phyloP scores from a whole-genome alignment of 2,797 vertebrate species.

The Pelodytes ibericus region DNA sequence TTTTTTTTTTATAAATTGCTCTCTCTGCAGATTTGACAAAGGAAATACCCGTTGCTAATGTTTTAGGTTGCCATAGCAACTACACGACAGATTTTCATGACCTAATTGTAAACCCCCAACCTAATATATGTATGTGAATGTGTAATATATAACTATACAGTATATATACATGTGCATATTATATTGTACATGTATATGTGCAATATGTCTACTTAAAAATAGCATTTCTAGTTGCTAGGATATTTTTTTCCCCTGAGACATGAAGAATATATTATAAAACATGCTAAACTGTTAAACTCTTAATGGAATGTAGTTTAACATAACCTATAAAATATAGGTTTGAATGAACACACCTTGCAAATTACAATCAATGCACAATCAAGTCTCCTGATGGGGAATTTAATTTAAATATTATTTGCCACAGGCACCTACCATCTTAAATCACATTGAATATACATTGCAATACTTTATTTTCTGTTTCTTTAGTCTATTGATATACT shows the following conservation, averaged over 20 bases:
- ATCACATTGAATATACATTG: slow-evolving; percentile 57
- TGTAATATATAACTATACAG: too few species aligned
- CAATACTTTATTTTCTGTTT: slow-evolving; percentile 39
- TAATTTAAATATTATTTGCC: slow-evolving; percentile 57
- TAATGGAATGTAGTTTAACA: background rate
- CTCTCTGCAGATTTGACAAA: slow-evolving; percentile 19
- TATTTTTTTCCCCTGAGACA: background rate
- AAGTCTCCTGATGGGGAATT: slow-evolving; percentile 62
- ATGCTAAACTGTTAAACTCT: background rate
- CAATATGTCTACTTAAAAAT: background rate
- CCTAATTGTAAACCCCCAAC: slow-evolving; percentile 25
- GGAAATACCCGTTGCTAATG: slow-evolving; percentile 38
- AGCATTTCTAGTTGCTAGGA: slow-evolving; percentile 25
- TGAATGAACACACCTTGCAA: background rate
- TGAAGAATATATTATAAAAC: too few species aligned
- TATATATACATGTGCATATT: too few species aligned
- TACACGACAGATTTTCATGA: slow-evolving; percentile 15
- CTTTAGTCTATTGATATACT: slow-evolving; percentile 44
- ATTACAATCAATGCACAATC: slow-evolving; percentile 13
- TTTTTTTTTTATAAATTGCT: slow-evolving; percentile 12
- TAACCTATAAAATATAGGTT: slow-evolving; percentile 1
- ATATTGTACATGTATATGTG: too few species aligned
- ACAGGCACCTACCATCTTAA: slow-evolving; percentile 56
- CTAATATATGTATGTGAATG: background rate
- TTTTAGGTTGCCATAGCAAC: slow-evolving; percentile 38